Base-by-base conservation (phyloP, 2,797 vertebrate genomes). In the Siniperca obscura region DNA sequence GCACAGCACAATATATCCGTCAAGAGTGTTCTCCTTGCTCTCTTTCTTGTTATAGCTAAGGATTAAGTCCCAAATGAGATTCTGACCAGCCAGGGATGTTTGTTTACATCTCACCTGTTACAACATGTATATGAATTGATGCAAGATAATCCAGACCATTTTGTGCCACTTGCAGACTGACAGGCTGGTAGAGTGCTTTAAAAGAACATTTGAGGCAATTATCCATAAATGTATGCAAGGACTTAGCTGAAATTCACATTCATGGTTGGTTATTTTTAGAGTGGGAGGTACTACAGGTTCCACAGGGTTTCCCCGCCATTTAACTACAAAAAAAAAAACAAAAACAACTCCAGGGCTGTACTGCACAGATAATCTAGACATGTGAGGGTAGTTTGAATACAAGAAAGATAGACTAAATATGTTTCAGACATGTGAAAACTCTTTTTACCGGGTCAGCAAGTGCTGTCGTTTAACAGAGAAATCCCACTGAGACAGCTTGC, bases 241-340 rank as follows among this genome's bases (percentile, higher is more conserved):
- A 78, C 75, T 86, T 64, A 70, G 66, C 34, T 48, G 40, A 78
- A 78, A 87, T 76, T 50, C 76, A 76, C 10, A 61, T 70, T 85
- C 46, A 72, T 53, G 17, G 27, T 42, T 42, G 44, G 73, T 75
- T 72, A 62, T 78, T 81, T 81, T 82, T 50, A 65, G 69, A 70
- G 36, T 44, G 8, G 30, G 48, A 71, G 42, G 75, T 40, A 42
- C 72, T 36, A 46, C 40, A 70, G 7, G 6, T 34, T 82, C 64
- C 3, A 53, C 46, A 25, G 57, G 48, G 27, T 21, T 74, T 83
- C 30, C 3, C 48, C 21, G 30, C 14, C 12, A 72, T 80, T 80
- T 74, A n/a, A 14, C 19, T 61, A 34, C 22, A 62, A 60, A 40
- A 76, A 62, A 76, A 72, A 25, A 71, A 66, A n/a, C n/a, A 52